phyloP scores from a whole-genome alignment of 2,888 invertebrate genomes.

The Iphiclides podalirius region DNA sequence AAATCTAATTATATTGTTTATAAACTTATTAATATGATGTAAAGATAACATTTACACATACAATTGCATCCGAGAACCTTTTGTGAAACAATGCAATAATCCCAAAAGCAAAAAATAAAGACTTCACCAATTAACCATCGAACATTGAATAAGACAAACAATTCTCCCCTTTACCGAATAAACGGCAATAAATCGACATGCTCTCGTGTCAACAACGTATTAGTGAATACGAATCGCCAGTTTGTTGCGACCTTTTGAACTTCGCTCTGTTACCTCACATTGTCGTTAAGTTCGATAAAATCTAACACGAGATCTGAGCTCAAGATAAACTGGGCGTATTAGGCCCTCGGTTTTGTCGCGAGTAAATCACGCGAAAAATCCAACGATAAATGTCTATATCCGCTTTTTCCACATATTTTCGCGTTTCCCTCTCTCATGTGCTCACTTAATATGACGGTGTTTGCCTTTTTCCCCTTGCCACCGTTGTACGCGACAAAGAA shows the following conservation, averaged over 20 bases:
- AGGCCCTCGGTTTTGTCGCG: conserved; percentile 73
- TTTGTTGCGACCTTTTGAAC: conserved; percentile 33
- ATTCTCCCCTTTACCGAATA: conserved; percentile 62
- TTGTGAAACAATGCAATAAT: too few relatives aligned
- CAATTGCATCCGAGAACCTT: too few relatives aligned
- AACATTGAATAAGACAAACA: conserved; percentile 71
- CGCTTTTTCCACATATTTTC: conserved; percentile 79
- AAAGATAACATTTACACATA: too few relatives aligned
- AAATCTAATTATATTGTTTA: too few relatives aligned
- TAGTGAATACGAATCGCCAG: conserved; percentile 59
- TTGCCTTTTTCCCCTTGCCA: conserved; percentile 70
- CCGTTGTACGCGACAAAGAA: conserved; percentile 28
- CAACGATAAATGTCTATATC: conserved; percentile 78
- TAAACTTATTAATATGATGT: too few relatives aligned
- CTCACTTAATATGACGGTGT: conserved; percentile 79
- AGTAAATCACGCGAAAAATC: conserved; percentile 78
- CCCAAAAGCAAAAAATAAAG: conserved; percentile 40
- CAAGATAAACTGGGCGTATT: conserved; percentile 48
- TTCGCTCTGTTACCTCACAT: conserved; percentile 19
- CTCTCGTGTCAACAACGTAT: conserved; percentile 73
- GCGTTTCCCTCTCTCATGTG: conserved; percentile 78
- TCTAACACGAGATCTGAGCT: conserved; percentile 31
- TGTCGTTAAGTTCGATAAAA: conserved; percentile 20
- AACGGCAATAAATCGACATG: conserved; percentile 72
- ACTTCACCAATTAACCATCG: conserved; percentile 54